phyloP scores from a whole-genome alignment of 1,140 invertebrate genomes.

The Periplaneta americana region DNA sequence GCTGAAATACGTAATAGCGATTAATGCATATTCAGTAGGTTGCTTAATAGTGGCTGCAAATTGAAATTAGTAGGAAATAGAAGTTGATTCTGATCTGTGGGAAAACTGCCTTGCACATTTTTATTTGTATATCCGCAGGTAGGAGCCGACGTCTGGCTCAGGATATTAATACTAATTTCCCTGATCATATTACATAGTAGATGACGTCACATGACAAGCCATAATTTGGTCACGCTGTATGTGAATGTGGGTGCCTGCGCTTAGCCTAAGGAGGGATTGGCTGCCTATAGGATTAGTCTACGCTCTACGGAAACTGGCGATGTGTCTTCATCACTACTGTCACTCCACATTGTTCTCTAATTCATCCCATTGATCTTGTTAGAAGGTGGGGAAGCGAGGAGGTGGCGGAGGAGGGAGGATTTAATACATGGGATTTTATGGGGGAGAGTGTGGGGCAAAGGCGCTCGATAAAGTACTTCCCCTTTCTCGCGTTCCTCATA shows the following conservation, averaged over 20 bases:
- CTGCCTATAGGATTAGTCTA: background rate
- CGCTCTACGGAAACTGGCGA: background rate
- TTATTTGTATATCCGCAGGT: too few relatives aligned
- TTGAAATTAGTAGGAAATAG: too few relatives aligned
- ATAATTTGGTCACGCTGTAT: background rate
- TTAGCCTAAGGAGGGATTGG: background rate
- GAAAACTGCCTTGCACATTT: too few relatives aligned
- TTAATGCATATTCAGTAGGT: too few relatives aligned
- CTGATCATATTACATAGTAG: background rate
- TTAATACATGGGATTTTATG: background rate
- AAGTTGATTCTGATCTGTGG: too few relatives aligned
- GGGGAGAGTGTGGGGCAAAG: background rate
- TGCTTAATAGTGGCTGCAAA: too few relatives aligned
- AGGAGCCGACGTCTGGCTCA: background rate
- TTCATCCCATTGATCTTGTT: background rate
- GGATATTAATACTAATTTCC: background rate
- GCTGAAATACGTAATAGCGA: too few relatives aligned
- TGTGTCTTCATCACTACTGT: background rate
- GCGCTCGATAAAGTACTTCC: background rate
- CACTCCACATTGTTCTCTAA: background rate
- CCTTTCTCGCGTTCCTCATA: background rate
- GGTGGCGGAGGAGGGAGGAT: background rate
- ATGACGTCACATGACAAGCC: background rate
- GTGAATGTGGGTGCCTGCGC: background rate
- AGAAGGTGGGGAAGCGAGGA: background rate